Percentiles rank a stretch among this genome's conserved stretches.
These are phyloP conservation scores for Loriculus beryllinus DNA, from an alignment of 2,797 vertebrate genomes.

Conservation along the genomic window DNA sequence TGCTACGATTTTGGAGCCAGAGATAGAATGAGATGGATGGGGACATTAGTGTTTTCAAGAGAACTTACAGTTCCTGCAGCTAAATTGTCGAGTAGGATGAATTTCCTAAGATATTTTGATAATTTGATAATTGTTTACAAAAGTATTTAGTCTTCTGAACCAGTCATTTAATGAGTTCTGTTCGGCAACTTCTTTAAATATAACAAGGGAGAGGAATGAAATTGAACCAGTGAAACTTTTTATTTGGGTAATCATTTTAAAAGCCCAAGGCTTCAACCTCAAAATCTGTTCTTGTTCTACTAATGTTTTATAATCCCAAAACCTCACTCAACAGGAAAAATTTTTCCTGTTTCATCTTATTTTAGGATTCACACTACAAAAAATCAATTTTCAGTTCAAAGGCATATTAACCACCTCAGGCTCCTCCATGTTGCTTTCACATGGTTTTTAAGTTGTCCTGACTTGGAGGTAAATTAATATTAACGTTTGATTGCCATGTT, in stretches of 20 bases:
- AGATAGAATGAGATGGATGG: not conserved
- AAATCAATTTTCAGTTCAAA: constrained; percentile 39
- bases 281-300: not conserved
- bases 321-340: not conserved
- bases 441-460: not conserved
- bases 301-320: not conserved
- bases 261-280: not conserved
- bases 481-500: not conserved
- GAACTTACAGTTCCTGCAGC: not conserved
- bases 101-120: not conserved
- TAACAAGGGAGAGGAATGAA: not conserved
- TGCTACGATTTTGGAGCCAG: not conserved
- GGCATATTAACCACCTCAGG: not conserved
- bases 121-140: not conserved
- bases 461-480: not conserved
- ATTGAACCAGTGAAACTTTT: not conserved
- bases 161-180: not conserved
- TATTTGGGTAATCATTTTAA: not conserved
- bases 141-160: not conserved
- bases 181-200: not conserved
- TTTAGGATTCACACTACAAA: not conserved
- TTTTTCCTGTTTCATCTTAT: not conserved
- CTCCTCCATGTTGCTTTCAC: not conserved
- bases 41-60: not conserved
- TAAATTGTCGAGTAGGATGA: not conserved